These are phyloP conservation scores for Himalopsyche kuldschensis DNA, from an alignment of 2,888 invertebrate species.

Conservation along the genomic window DNA sequence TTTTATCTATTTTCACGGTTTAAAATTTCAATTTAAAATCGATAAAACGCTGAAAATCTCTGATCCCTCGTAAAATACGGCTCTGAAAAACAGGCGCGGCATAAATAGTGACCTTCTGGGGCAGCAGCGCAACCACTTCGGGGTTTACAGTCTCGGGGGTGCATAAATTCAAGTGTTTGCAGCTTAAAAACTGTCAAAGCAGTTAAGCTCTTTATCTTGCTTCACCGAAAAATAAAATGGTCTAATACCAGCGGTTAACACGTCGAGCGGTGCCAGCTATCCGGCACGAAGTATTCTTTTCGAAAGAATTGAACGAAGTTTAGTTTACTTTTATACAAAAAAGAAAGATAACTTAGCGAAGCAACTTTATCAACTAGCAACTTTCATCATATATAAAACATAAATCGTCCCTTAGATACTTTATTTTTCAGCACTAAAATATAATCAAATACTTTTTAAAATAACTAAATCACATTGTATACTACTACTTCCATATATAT, in stretches of 20 bases:
- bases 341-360: too few species aligned
- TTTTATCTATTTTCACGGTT: not conserved
- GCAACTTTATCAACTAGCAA: too few species aligned
- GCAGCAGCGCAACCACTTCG: constrained; percentile 7
- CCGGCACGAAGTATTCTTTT: too few species aligned
- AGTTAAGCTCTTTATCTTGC: constrained; percentile 23
- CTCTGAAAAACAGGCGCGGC: not conserved
- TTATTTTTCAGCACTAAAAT: too few species aligned
- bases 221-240: not conserved
- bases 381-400: too few species aligned
- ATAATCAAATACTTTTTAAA: too few species aligned
- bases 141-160: not conserved
- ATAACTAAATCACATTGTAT: too few species aligned
- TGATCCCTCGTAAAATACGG: not conserved
- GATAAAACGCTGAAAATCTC: not conserved
- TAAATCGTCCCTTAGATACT: too few species aligned
- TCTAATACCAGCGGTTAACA: not conserved
- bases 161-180: constrained; percentile 21
- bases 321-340: too few species aligned
- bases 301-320: too few species aligned
- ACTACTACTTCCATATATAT: too few species aligned
- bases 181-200: constrained; percentile 32
- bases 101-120: constrained; percentile 24
- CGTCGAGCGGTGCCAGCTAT: not conserved
- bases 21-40: not conserved